Conservation (phyloP, 2,797 vertebrate species). For the Jordanella pulchra region DNA sequence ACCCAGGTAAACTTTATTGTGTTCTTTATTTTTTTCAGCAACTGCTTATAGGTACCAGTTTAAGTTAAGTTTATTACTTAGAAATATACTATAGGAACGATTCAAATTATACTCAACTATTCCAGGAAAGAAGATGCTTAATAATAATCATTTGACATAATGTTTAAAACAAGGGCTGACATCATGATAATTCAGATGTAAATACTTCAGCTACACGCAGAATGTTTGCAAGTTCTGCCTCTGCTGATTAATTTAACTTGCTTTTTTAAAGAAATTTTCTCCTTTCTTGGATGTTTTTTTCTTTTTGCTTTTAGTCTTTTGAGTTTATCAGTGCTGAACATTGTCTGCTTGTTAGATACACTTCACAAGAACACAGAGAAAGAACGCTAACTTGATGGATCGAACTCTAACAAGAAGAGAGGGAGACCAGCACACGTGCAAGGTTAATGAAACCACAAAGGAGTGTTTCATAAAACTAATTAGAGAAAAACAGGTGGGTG, state of each 20-base stretch:
- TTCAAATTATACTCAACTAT: neutral
- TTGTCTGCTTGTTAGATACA: slow-evolving; percentile 28
- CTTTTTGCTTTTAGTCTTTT: slow-evolving; percentile 25
- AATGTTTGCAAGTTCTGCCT: slow-evolving; percentile 21
- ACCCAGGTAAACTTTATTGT: neutral
- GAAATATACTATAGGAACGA: too few relatives aligned
- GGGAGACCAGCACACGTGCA: slow-evolving; percentile 9
- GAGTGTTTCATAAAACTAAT: slow-evolving; percentile 10
- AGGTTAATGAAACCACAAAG: slow-evolving; percentile 16
- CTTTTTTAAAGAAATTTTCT: slow-evolving; percentile 17
- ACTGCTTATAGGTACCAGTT: too few relatives aligned
- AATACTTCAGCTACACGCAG: neutral
- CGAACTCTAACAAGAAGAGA: slow-evolving; percentile 17
- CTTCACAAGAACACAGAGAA: slow-evolving; percentile 26
- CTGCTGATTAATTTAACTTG: slow-evolving; percentile 44
- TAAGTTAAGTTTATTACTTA: neutral
- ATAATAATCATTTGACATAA: neutral
- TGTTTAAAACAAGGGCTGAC: slow-evolving; percentile 2
- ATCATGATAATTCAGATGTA: neutral
- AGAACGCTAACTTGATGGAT: slow-evolving; percentile 30
- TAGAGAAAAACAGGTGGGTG: slow-evolving; percentile 8
- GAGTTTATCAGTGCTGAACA: slow-evolving; percentile 45
- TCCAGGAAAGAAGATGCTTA: neutral
- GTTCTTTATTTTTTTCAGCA: neutral
- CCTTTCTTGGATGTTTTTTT: slow-evolving; percentile 15